Conservation (phyloP, 2,797 vertebrate genomes). For the Betta splendens region DNA sequence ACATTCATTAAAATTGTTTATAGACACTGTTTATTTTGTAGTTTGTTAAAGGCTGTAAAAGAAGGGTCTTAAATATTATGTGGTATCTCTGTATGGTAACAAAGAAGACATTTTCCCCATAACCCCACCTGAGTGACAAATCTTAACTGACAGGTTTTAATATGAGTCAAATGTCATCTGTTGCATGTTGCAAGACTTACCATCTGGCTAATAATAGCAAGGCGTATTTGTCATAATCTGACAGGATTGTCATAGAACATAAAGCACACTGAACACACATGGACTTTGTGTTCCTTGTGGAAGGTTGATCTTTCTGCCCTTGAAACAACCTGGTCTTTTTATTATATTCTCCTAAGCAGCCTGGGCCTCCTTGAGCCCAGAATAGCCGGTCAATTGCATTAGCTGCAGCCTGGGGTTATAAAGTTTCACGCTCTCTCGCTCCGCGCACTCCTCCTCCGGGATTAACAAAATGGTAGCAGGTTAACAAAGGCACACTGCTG, state of each 20-base stretch:
- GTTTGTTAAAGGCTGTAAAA: no score
- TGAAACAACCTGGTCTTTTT: constrained; percentile 79
- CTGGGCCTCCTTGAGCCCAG: constrained; percentile 71
- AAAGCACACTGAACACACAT: constrained; percentile 34
- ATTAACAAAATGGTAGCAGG: constrained; percentile 50
- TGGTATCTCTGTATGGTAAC: neutral
- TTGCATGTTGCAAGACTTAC: no score
- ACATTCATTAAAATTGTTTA: no score
- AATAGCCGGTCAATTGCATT: constrained; percentile 82
- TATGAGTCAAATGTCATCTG: no score
- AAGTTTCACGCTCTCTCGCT: constrained; percentile 64
- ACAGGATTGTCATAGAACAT: constrained; percentile 1
- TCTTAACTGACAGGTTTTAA: no score
- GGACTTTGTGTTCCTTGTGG: constrained; percentile 48
- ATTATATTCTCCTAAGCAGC: constrained; percentile 78
- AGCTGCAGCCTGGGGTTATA: constrained; percentile 74
- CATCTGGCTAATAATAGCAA: no score
- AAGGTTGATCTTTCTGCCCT: constrained; percentile 64
- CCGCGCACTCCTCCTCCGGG: constrained; percentile 35
- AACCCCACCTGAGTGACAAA: no score
- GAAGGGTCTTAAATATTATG: neutral
- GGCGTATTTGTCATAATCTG: neutral
- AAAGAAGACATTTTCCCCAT: no score
- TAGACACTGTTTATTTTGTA: no score
- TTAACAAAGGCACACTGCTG: constrained; percentile 44